A percentile compares a stretch with the other conserved stretches of the same genome.
phyloP scores from a whole-genome alignment of 2,888 invertebrate genomes.

The Kryphioiulus occultus region DNA sequence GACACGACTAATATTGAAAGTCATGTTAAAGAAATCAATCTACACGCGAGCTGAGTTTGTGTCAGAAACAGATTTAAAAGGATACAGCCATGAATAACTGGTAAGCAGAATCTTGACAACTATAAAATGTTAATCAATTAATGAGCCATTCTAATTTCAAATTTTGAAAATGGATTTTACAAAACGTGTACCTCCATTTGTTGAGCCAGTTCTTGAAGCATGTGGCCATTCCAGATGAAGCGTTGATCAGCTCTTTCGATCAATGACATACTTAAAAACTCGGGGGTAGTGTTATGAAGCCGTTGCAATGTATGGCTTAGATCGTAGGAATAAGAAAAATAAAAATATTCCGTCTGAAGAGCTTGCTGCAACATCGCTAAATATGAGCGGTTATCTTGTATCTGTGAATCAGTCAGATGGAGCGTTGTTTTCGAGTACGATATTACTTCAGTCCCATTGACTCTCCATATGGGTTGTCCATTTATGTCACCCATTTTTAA shows the following conservation, averaged over 20 bases:
- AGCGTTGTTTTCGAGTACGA: constrained; percentile 84
- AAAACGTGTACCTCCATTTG: constrained; percentile 71
- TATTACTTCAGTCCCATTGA: constrained; percentile 81
- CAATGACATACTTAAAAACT: constrained; percentile 81
- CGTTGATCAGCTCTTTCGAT: constrained; percentile 80
- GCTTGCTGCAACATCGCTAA: constrained; percentile 83
- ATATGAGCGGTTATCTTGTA: constrained; percentile 82
- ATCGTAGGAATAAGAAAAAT: constrained; percentile 94
- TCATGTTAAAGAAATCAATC: neutral
- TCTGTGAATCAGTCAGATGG: constrained; percentile 84
- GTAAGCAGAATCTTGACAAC: constrained; percentile 70
- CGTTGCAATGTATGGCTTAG: constrained; percentile 90
- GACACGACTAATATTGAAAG: constrained; percentile 69
- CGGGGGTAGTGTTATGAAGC: constrained; percentile 81
- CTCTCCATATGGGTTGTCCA: constrained; percentile 78
- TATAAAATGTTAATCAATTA: constrained; percentile 35
- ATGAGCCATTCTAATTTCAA: neutral
- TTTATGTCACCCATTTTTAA: constrained; percentile 82
- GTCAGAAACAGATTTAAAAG: constrained; percentile 46
- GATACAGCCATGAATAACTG: constrained; percentile 85
- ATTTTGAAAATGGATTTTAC: neutral
- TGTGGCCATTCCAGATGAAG: constrained; percentile 92
- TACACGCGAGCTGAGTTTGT: neutral
- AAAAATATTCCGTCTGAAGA: constrained; percentile 84
- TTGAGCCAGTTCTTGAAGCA: constrained; percentile 76